Conservation (phyloP, 1,140 invertebrate genomes). For the Scaptodrosophila lebanonensis region DNA sequence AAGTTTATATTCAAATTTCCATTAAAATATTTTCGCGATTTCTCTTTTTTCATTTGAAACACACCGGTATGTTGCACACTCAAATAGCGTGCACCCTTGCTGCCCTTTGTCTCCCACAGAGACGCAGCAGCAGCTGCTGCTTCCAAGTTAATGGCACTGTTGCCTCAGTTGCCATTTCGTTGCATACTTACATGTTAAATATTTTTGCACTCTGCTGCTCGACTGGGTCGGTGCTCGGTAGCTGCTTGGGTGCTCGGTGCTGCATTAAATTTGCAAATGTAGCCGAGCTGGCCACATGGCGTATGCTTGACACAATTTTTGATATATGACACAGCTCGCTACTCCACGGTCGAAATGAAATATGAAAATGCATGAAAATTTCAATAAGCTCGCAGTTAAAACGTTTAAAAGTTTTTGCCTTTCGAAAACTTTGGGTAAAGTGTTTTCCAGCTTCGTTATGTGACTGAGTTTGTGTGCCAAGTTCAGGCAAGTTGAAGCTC, state of each 20-base stretch:
- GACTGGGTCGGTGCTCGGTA: constrained; percentile 16
- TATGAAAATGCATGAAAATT: constrained; percentile 31
- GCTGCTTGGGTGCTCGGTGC: constrained; percentile 26
- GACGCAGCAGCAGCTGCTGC: too few relatives aligned
- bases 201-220: not conserved
- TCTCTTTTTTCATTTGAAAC: too few relatives aligned
- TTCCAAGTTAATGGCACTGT: too few relatives aligned
- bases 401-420: constrained; percentile 45
- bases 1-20: too few relatives aligned
- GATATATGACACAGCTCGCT: constrained; percentile 43
- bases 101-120: too few relatives aligned
- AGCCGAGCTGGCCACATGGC: constrained; percentile 41
- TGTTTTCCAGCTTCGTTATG: too few relatives aligned
- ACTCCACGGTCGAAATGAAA: constrained; percentile 36
- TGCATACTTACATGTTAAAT: too few relatives aligned
- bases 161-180: too few relatives aligned
- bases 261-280: constrained; percentile 68
- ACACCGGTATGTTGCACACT: too few relatives aligned
- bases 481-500: constrained; percentile 16
- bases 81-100: too few relatives aligned
- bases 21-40: too few relatives aligned
- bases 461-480: not conserved
- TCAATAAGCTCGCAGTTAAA: constrained; percentile 40
- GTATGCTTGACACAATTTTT: constrained; percentile 64
- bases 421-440: not conserved